phyloP scores from a whole-genome alignment of 2,888 invertebrate genomes.

The Macrosiphum euphorbiae region DNA sequence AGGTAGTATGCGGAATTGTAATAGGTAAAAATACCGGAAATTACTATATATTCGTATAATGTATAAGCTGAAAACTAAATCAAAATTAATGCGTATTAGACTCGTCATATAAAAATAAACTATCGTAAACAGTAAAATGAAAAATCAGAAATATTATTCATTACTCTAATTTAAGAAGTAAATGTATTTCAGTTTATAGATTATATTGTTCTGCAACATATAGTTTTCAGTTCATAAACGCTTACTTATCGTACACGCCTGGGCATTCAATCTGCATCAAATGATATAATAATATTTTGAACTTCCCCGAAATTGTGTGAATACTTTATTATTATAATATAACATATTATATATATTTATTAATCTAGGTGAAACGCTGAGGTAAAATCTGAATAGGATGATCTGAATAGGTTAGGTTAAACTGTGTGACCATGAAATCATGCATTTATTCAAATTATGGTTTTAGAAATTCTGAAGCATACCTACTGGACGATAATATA shows the following conservation, averaged over 20 bases:
- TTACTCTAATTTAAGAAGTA: not conserved
- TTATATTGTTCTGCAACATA: not conserved
- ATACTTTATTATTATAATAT: not conserved
- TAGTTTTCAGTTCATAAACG: not conserved
- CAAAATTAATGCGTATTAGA: not conserved
- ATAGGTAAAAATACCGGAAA: not conserved
- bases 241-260: not conserved
- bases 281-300: not conserved
- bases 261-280: not conserved
- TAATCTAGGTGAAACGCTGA: not conserved
- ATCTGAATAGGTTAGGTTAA: not conserved
- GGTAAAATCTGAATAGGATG: not conserved
- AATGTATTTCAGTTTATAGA: not conserved
- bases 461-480: not conserved
- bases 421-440: not conserved
- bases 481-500: not conserved
- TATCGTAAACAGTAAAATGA: not conserved
- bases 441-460: not conserved
- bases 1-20: not conserved
- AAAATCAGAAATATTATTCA: not conserved
- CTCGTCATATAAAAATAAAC: not conserved
- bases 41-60: not conserved
- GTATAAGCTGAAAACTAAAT: not conserved
- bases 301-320: not conserved
- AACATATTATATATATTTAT: not conserved